phyloP scores from a whole-genome alignment of 1,140 invertebrate genomes.

The Radopholus similis region DNA sequence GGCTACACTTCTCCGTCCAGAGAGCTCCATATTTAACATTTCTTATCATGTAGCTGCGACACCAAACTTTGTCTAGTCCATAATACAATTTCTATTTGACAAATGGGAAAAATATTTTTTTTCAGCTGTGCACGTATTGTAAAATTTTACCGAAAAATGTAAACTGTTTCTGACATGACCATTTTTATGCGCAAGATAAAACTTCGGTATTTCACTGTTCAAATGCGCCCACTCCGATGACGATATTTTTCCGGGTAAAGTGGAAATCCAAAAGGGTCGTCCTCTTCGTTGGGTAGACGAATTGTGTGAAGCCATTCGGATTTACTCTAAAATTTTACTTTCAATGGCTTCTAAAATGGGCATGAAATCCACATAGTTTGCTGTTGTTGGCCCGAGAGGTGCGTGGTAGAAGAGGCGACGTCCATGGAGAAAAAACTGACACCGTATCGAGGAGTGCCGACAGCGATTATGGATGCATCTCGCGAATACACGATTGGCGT shows the following conservation, averaged over 20 bases:
- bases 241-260: slow-evolving; percentile 49
- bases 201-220: slow-evolving; percentile 49
- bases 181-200: background rate
- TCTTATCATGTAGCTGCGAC: too few relatives aligned
- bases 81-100: too few relatives aligned
- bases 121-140: too few relatives aligned
- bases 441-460: slow-evolving; percentile 41
- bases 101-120: too few relatives aligned
- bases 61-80: too few relatives aligned
- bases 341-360: slow-evolving; percentile 4
- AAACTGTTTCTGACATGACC: too few relatives aligned
- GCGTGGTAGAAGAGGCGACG: slow-evolving; percentile 10
- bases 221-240: slow-evolving; percentile 48
- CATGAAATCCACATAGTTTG: slow-evolving; percentile 2
- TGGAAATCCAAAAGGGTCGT: slow-evolving; percentile 48
- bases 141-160: too few relatives aligned
- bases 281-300: slow-evolving; percentile 50
- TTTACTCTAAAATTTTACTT: slow-evolving; percentile 39
- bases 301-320: slow-evolving; percentile 41
- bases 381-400: slow-evolving; percentile 11
- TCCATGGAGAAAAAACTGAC: slow-evolving; percentile 43
- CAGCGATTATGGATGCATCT: slow-evolving; percentile 49
- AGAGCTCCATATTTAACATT: too few relatives aligned
- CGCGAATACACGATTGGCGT: slow-evolving; percentile 48
- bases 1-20: too few relatives aligned